phyloP scores from a whole-genome alignment of 2,888 invertebrate genomes.

The Megalurothrips usitatus region DNA sequence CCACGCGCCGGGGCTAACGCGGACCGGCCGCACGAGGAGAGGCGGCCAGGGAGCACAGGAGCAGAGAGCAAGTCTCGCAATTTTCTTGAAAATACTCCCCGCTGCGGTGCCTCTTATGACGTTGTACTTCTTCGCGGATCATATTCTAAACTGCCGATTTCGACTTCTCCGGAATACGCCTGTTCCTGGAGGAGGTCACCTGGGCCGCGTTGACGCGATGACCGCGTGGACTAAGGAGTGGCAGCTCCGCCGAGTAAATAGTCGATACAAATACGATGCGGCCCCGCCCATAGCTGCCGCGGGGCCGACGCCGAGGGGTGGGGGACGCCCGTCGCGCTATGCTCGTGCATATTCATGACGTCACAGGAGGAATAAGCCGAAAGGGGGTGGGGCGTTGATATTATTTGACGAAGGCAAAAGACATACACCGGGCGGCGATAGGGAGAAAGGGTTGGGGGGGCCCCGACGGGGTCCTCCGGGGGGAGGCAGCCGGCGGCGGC shows the following conservation, averaged over 20 bases:
- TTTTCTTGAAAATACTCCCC: too few species aligned
- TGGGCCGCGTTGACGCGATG: too few species aligned
- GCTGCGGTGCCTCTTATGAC: too few species aligned
- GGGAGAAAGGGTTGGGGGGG: neutral
- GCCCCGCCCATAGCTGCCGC: neutral
- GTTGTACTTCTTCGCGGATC: too few species aligned
- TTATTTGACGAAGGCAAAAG: constrained; percentile 25
- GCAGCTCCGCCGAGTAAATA: neutral
- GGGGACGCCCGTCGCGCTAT: neutral
- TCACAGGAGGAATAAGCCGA: constrained; percentile 22
- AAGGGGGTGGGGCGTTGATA: neutral
- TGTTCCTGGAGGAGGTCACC: too few species aligned
- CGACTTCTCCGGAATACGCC: too few species aligned
- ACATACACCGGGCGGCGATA: constrained; percentile 1
- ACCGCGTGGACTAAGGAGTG: too few species aligned
- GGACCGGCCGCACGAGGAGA: too few species aligned
- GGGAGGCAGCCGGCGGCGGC: neutral
- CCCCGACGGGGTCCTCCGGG: neutral
- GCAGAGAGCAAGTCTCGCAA: too few species aligned
- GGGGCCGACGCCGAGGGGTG: neutral
- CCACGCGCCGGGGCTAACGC: too few species aligned
- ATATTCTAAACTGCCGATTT: too few species aligned
- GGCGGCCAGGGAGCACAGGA: too few species aligned
- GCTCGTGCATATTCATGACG: constrained; percentile 26
- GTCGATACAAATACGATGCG: constrained; percentile 19